phyloP scores from a whole-genome alignment of 2,113 vertebrate species.

The Barbus barbus region DNA sequence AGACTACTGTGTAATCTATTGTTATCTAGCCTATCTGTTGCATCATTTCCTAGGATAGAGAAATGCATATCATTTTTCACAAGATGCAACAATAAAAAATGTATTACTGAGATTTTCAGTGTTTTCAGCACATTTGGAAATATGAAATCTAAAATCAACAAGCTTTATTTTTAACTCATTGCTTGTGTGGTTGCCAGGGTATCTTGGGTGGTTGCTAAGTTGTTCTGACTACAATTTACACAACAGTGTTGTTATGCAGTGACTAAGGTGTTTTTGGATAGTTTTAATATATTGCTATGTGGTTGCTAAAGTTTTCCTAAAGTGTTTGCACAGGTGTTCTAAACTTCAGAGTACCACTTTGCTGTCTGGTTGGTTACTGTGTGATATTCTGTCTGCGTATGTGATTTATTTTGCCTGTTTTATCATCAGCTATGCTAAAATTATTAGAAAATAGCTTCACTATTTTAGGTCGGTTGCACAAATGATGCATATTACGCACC shows the following conservation, averaged over 20 bases:
- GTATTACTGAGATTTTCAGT: background rate
- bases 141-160: background rate
- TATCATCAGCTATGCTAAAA: background rate
- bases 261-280: background rate
- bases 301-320: background rate
- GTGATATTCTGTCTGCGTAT: background rate
- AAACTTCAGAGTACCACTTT: background rate
- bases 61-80: background rate
- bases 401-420: too few relatives aligned
- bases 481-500: background rate
- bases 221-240: background rate
- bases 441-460: background rate
- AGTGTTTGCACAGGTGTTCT: background rate
- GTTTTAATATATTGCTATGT: background rate
- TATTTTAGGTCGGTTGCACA: slow-evolving; percentile 11
- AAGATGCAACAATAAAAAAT: background rate
- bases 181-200: background rate
- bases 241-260: background rate
- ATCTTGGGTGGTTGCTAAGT: background rate
- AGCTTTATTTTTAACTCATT: background rate
- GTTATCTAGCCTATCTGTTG: background rate
- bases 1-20: background rate
- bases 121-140: background rate
- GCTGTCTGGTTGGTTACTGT: background rate
- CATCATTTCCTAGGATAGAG: background rate